A percentile compares a stretch with the other conserved stretches of the same genome.
phyloP scores from a whole-genome alignment of 2,888 invertebrate species.

The Drosophila mulleri region DNA sequence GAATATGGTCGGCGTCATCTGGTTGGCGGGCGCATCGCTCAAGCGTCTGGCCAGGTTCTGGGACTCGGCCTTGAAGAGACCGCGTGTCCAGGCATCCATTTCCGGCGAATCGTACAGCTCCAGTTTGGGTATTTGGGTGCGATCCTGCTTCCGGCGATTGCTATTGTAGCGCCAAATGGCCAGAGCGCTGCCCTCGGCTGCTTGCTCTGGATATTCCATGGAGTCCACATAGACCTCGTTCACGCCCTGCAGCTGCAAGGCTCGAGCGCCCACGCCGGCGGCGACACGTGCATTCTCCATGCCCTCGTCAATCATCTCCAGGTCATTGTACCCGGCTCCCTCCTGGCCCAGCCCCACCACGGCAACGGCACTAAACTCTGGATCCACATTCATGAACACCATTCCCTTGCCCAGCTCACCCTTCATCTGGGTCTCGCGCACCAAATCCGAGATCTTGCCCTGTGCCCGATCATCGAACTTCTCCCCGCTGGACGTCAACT shows the following conservation, averaged over 20 bases:
- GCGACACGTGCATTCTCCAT: slow-evolving; percentile 89
- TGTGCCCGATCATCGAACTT: slow-evolving; percentile 86
- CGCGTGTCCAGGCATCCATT: slow-evolving; percentile 87
- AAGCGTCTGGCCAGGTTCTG: slow-evolving; percentile 90
- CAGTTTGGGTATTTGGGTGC: slow-evolving; percentile 85
- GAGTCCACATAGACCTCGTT: slow-evolving; percentile 87
- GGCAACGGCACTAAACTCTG: slow-evolving; percentile 87
- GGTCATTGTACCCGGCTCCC: slow-evolving; percentile 87
- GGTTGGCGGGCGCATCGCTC: slow-evolving; percentile 90
- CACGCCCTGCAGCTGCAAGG: slow-evolving; percentile 85
- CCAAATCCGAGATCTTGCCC: slow-evolving; percentile 85
- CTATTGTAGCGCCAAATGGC: slow-evolving; percentile 88
- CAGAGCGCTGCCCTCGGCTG: slow-evolving; percentile 88
- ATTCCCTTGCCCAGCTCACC: slow-evolving; percentile 81
- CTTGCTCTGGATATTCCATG: slow-evolving; percentile 88
- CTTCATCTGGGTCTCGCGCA: slow-evolving; percentile 83
- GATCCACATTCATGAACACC: slow-evolving; percentile 87
- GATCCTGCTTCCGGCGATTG: slow-evolving; percentile 86
- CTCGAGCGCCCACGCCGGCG: slow-evolving; percentile 87
- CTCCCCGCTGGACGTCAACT: slow-evolving; percentile 86
- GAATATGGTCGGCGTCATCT: slow-evolving; percentile 91
- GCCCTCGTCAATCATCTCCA: slow-evolving; percentile 89
- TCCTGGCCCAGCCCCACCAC: slow-evolving; percentile 89
- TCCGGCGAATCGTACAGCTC: slow-evolving; percentile 87
- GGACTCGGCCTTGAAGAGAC: slow-evolving; percentile 89